Base-by-base conservation (phyloP, 2,797 vertebrate genomes). In the Gymnothorax javanicus region DNA sequence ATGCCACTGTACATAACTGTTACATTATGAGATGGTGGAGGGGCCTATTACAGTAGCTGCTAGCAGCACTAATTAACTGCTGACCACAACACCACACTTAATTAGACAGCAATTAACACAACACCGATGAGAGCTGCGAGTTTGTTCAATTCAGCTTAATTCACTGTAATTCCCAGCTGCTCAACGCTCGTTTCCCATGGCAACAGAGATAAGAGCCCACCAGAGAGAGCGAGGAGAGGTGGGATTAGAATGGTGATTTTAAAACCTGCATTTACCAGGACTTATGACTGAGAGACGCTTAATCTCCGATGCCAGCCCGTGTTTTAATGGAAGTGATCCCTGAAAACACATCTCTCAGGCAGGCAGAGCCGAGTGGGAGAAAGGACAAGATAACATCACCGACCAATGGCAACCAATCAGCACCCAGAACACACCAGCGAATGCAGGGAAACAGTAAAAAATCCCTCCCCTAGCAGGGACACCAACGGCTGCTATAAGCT, bases 381-480 rank as follows among this genome's bases (percentile, higher is more conserved):
- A 75, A 25, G 12, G 50, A 91, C 93, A 94, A 89, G 89, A 92
- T 90, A 90, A 89, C 33, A 90, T 94, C 94, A 94, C 92, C 87
- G 90, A 90, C 93, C 88, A 87, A 87, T 91, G 90, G 89, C 62
- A 84, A 52, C 82, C 58, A 87, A 79, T 52, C 54, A 57, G 81
- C 60, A 86, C 83, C 83, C 69, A 88, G 56, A 17, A 60, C 59
- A 60, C 25, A 52, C 27, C 25, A 83, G 25, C 15, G 27, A 11
- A 59, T 13, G n/a, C 13, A 7, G 13, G 57, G 2, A 60, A 43
- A 54, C 23, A 83, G 33, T 23, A 50, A 85, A 25, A 8, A 71
- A 57, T 86, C 54, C 87, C 75, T 15, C 11, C 59, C 58, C 8
- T 6, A 59, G 8, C 11, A 64, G 6, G 62, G 7, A 91, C 90